Evolutionary conservation across 2,888 invertebrate genomes (phyloP).

Genomic region (Trichogramma evanescens): DNA sequence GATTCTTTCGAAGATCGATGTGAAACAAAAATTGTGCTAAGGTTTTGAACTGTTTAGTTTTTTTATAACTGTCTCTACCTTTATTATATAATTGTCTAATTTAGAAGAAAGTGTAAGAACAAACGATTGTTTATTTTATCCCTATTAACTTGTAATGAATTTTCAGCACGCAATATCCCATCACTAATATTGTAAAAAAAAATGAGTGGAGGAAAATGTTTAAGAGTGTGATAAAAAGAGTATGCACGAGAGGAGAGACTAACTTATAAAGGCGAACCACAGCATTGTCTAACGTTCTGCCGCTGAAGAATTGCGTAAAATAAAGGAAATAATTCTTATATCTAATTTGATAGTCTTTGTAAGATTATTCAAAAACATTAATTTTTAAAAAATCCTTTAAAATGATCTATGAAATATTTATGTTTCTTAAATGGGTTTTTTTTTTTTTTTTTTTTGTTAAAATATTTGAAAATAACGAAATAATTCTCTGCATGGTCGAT

Average conservation of each 20-base stretch:
- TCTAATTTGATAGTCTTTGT: too few relatives aligned
- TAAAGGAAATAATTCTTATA: slow-evolving; percentile 21
- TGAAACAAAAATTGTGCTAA: slow-evolving; percentile 7
- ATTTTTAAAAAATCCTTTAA: neutral
- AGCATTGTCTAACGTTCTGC: slow-evolving; percentile 9
- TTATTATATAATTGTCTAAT: slow-evolving; percentile 12
- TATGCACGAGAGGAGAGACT: slow-evolving; percentile 18
- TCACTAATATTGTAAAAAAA: slow-evolving; percentile 20
- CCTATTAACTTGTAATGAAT: slow-evolving; percentile 14
- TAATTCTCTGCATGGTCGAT: too few relatives aligned
- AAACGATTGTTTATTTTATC: slow-evolving; percentile 18
- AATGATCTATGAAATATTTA: neutral
- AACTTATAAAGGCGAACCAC: slow-evolving; percentile 5
- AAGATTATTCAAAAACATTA: too few relatives aligned
- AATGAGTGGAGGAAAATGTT: neutral
- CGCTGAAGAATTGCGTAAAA: slow-evolving; percentile 20
- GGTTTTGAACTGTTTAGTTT: slow-evolving; percentile 4
- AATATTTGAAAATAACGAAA: too few relatives aligned
- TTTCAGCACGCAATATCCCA: slow-evolving; percentile 10
- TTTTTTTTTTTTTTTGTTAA: neutral
- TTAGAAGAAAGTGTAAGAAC: slow-evolving; percentile 13
- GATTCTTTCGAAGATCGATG: slow-evolving; percentile 5
- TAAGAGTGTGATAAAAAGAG: neutral
- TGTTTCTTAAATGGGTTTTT: neutral
- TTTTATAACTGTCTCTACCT: slow-evolving; percentile 7